Base-by-base conservation (phyloP, 2,888 invertebrate genomes). In the Yponomeuta malinellus region DNA sequence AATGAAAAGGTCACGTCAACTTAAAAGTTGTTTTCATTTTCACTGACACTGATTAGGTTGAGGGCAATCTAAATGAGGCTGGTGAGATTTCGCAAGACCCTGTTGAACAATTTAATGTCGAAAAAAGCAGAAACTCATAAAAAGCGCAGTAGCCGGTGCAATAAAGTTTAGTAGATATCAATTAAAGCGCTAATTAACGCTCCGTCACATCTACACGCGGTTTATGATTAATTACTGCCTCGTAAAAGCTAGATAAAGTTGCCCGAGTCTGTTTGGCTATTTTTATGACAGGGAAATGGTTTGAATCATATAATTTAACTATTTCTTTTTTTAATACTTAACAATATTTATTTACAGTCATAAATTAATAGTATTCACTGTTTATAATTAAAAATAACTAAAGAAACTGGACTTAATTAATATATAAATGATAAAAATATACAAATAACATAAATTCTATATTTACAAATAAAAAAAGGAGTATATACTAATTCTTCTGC, bases 101-200 rank as follows among this genome's bases (percentile, higher is more conserved):
- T 6, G 9, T 43, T 43, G 8, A 43, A 43, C 43, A 29, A 64
- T 59, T 12, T 2, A 59, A 2, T 4, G 52, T 59, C 52, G 6
- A 59, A 59, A 52, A 59, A 59, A 15, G 52, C 52, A 52, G 52
- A 10, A 52, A 8, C 52, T 43, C 43, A 23, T 68, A 68, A 68
- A 65, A 43, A 43, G n/a, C 37, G 68, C 48, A 48, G 68, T 23
- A 23, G 48, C n/a, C 48, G 68, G n/a, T 12, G 65, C 65, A 31
- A 23, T 33, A 43, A 68, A 68, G 37, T 37, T 43, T 68, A 68
- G 37, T 37, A 15, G 10, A 23, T 68, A 48, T 23, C 48, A 23
- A 68, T 68, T 68, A 68, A 10, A 48, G n/a, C n/a, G 48, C 68
- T 68, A 68, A 68, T 68, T 43, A 68, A 68, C 68, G 23, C 68